Conservation (phyloP, 2,113 vertebrate genomes). For the Rhadina sibilatrix region DNA sequence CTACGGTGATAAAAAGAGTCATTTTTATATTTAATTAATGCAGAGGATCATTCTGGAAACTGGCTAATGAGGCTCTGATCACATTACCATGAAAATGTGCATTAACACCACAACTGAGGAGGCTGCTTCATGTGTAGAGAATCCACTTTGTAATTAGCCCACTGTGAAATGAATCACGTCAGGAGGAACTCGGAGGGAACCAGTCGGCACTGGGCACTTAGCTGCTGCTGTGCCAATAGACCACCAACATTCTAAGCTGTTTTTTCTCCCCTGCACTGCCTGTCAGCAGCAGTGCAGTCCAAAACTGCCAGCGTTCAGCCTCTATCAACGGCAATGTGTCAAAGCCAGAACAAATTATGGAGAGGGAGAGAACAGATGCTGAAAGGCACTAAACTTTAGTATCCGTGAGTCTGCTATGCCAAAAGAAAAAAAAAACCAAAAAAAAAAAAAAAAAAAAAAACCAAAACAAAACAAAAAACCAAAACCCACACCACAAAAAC, state of each 20-base stretch:
- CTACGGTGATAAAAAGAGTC: conserved; percentile 82
- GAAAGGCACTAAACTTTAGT: conserved; percentile 70
- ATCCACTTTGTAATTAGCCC: conserved; percentile 85
- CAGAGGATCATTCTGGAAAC: conserved; percentile 89
- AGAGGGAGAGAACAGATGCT: conserved; percentile 45
- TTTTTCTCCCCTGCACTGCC: conserved; percentile 28
- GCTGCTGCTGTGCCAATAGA: conserved; percentile 70
- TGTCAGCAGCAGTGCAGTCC: conserved; percentile 55
- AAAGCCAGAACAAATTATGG: conserved; percentile 53
- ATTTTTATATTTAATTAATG: conserved; percentile 95
- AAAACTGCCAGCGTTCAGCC: conserved; percentile 53
- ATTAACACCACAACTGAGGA: conserved; percentile 78
- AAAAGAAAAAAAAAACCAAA: conserved; percentile 17
- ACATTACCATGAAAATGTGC: conserved; percentile 88
- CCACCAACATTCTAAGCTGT: conserved; percentile 62
- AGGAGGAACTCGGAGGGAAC: conserved; percentile 63
- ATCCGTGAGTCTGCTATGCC: conserved; percentile 1
- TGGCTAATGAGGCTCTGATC: conserved; percentile 93
- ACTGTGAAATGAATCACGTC: conserved; percentile 78
- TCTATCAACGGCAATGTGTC: conserved; percentile 42
- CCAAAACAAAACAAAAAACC: too few relatives aligned
- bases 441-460: neutral
- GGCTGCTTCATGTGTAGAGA: conserved; percentile 79
- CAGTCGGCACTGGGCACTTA: conserved; percentile 61
- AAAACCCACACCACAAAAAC: too few relatives aligned